A percentile compares a stretch with the other conserved stretches of the same genome.
These are phyloP conservation scores for Neodiprion virginianus DNA, from an alignment of 1,140 invertebrate genomes.

Conservation along the genomic window DNA sequence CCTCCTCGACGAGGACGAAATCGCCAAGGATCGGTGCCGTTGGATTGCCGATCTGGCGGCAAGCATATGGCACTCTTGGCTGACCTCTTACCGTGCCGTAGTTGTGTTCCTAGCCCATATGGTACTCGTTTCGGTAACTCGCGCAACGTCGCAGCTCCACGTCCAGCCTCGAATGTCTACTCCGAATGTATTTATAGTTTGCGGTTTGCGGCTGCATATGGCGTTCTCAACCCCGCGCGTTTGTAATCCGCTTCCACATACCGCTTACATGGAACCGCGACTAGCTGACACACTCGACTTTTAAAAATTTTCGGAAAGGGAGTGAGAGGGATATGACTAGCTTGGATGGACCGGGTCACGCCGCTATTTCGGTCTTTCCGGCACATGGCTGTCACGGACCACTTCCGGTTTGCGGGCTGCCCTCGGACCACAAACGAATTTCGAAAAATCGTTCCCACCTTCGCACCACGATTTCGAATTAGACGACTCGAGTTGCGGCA, in stretches of 20 bases:
- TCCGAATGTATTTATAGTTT: constrained; percentile 1
- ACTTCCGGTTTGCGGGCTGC: neutral
- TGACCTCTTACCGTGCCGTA: neutral
- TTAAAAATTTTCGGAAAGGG: too few species aligned
- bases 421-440: too few species aligned
- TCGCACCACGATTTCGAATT: too few species aligned
- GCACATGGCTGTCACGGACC: neutral
- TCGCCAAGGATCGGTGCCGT: neutral
- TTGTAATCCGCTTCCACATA: too few species aligned
- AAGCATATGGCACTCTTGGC: neutral
- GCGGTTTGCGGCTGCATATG: constrained; percentile 4
- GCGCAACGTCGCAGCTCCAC: neutral
- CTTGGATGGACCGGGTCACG: too few species aligned
- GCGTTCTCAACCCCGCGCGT: neutral
- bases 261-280: too few species aligned
- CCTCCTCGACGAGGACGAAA: neutral
- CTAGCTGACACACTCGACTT: too few species aligned
- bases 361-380: neutral
- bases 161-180: neutral
- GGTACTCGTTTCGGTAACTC: constrained; percentile 6
- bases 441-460: too few species aligned
- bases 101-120: neutral
- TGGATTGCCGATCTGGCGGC: neutral
- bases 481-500: too few species aligned
- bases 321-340: too few species aligned